These are phyloP conservation scores for Serripes groenlandicus DNA, from an alignment of 2,888 invertebrate genomes.

Conservation along the genomic window DNA sequence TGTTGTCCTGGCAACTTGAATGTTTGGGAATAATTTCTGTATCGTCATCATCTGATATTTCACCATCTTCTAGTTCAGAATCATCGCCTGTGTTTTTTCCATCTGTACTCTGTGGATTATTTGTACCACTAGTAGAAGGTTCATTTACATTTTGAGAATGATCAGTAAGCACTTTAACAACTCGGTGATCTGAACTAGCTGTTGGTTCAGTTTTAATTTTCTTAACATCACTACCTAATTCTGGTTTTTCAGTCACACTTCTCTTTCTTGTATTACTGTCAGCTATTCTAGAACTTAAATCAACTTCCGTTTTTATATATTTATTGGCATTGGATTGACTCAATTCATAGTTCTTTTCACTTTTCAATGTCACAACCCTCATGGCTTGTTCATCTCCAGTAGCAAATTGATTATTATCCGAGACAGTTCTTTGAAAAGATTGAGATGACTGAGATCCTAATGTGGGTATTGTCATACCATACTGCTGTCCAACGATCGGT, in stretches of 20 bases:
- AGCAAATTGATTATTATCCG: background rate
- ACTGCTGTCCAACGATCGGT: conserved; percentile 1
- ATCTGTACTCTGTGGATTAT: background rate
- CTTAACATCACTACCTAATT: background rate
- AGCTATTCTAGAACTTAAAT: background rate
- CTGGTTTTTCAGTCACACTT: background rate
- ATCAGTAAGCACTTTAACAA: conserved; percentile 4
- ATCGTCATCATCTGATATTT: conserved; percentile 57
- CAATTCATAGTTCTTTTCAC: conserved; percentile 20
- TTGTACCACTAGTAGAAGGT: background rate
- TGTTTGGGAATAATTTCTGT: background rate
- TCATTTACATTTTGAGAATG: background rate
- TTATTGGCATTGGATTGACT: conserved; percentile 33
- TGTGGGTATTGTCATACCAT: conserved; percentile 43
- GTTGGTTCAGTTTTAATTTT: background rate
- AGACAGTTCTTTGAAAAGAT: background rate
- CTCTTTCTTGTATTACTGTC: conserved; percentile 21
- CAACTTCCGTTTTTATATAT: conserved; percentile 9
- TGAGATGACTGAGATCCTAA: conserved; percentile 17
- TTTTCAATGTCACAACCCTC: background rate
- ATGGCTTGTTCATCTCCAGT: background rate
- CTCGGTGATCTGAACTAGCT: background rate
- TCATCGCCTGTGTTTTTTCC: background rate
- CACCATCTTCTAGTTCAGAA: conserved; percentile 65
- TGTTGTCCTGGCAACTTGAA: background rate